Base-by-base conservation (phyloP, 2,797 vertebrate genomes). In the Tympanoctomys barrerae region DNA sequence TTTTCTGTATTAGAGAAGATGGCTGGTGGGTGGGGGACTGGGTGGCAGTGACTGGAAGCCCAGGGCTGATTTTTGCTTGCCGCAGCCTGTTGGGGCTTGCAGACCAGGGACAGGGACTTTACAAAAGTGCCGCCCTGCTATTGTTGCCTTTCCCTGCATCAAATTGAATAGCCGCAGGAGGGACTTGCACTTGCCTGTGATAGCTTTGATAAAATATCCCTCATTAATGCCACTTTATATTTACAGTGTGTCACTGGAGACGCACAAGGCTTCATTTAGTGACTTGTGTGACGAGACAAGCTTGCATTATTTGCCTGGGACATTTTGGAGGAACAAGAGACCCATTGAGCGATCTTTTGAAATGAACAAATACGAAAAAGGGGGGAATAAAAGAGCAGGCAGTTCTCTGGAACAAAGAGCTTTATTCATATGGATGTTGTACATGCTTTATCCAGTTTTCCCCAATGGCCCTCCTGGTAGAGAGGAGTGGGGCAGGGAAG, bases 391-490 rank as follows among this genome's bases (percentile, higher is more conserved):
- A 97, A 98, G 98, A 97, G 97, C 98, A 87, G 98, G 98, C 97
- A 94, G 98, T 97, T 77, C 97, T 89, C 94, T 28, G 49, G 97
- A 98, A 99, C 98, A 99, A 98, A 99, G 98, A 98, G 97, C 97
- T 97, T 98, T 97, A 98, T 99, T 99, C 98, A 99, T 88, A 84
- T 97, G 91, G 94, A 80, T 64, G 96, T 96, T 62, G 96, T 96
- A 92, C 97, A 94, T 89, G 97, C 96, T 97, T 88, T 92, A 61
- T 96, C 97, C 93, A 83, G 96, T 92, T 98, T 97, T 95, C 98
- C 98, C 97, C 94, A 52, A 1, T 39, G 94, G 97, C 93, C 81
- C 85, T 96, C 96, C 95, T 57, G 95, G 87, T 96, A 61, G 77
- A 91, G 94, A 89, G 90, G 78, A 94, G 93, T 80, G 52, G 91